Evolutionary conservation across 2,113 vertebrate genomes (phyloP).

Genomic region (Prolemur simus): DNA sequence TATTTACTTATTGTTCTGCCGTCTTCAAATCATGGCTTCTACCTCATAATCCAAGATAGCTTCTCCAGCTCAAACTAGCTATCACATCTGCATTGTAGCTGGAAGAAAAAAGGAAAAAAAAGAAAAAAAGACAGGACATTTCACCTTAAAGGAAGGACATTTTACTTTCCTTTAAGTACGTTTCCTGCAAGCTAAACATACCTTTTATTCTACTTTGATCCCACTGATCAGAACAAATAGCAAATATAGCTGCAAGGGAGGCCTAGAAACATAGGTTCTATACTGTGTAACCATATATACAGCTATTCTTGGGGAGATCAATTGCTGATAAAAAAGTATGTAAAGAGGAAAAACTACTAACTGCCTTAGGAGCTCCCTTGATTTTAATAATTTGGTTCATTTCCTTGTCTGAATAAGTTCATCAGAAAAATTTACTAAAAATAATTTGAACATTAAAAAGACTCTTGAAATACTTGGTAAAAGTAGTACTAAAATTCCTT

Average conservation of each 20-base stretch:
- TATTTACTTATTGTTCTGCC: not conserved
- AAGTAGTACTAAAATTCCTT: not conserved
- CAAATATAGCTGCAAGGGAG: not conserved
- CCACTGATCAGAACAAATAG: not conserved
- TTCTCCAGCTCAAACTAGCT: not conserved
- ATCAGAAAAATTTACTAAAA: not conserved
- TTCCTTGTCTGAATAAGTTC: not conserved
- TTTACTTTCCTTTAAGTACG: not conserved
- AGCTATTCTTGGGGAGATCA: not conserved
- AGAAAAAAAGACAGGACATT: not conserved
- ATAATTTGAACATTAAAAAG: slow-evolving; percentile 9
- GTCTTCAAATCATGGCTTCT: not conserved
- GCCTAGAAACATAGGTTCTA: not conserved
- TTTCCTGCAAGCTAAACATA: not conserved
- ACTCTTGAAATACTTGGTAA: not conserved
- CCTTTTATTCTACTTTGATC: not conserved
- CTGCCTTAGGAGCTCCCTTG: not conserved
- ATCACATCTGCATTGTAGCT: not conserved
- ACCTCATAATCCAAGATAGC: not conserved
- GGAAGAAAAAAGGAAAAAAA: not conserved
- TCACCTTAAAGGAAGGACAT: not conserved
- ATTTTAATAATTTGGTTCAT: not conserved
- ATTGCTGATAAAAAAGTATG: not conserved
- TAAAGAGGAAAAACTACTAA: not conserved
- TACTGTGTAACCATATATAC: not conserved